Base-by-base conservation (phyloP, 2,797 vertebrate genomes). In the Acipenser ruthenus region DNA sequence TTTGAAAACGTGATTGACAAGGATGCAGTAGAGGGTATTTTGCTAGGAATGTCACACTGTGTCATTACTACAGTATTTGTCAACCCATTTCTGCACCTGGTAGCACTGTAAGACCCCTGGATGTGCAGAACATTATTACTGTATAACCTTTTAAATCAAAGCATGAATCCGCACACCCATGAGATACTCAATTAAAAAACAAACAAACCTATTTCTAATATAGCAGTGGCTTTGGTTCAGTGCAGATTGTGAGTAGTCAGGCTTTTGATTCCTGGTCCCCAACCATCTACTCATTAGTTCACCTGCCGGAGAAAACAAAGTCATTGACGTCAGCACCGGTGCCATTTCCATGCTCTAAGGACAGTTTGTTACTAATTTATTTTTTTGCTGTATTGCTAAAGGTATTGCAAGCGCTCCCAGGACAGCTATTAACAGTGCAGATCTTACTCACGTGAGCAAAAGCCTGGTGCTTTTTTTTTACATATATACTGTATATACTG, bases 261-360 rank as follows among this genome's bases (percentile, higher is more conserved):
- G 6, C 55, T 65, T 55, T 13, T 13, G 61, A 64, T 2, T 37
- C 23, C 23, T 37, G 23, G n/a, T 64, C 18, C 50, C 50, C 37
- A 55, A 11, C 23, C 49, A 8, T 65, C 50, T 55, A 7, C 50
- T 51, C 63, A 65, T 65, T 55, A 65, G 13, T 12, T 55, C 51
- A 18, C 63, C 37, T 18, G 18, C 15, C 55, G 63, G 50, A 55
- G 15, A 65, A 53, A 12, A 53, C 47, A 23, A 18, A 55, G 51
- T 10, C 63, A 55, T 50, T 12, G 13, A 55, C 63, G 37, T 52
- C 51, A 65, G 63, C 15, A 58, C 13, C 11, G 1, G 12, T 13
- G 6, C 6, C 55, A n/a, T 11, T 11, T n/a, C 12, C 13, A 58
- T 58, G 55, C 55, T 58, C 55, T 58, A 13, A 58, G 55, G 55